A percentile compares a stretch with the other conserved stretches of the same genome.
Conservation (phyloP, 2,113 vertebrate genomes). For the Cephalopterus ornatus region DNA sequence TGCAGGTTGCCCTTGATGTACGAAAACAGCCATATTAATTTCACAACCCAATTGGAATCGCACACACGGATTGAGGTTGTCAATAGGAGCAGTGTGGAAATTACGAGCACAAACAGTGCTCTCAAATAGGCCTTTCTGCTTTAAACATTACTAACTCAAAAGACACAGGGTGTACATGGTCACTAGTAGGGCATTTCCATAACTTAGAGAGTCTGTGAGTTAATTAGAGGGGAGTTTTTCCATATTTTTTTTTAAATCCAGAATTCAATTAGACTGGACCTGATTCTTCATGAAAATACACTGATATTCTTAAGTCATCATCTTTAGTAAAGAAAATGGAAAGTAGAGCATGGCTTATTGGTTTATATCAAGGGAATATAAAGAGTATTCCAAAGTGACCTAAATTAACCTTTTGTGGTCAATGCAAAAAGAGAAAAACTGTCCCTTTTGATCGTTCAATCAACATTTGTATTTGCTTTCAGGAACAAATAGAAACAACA, state of each 20-base stretch:
- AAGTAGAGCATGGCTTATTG: neutral
- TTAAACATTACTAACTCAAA: neutral
- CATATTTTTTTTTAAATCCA: neutral
- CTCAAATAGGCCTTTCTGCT: neutral
- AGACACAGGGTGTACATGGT: neutral
- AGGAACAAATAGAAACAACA: neutral
- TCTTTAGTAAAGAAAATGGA: neutral
- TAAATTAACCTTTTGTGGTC: neutral
- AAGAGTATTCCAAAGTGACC: neutral
- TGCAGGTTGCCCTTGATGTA: constrained; percentile 36
- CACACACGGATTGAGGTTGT: constrained; percentile 25
- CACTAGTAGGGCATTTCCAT: neutral
- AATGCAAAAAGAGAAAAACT: neutral
- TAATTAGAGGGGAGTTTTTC: neutral
- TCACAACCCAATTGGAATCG: constrained; percentile 30
- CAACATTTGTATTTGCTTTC: neutral
- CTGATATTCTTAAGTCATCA: neutral
- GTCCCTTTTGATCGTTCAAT: neutral
- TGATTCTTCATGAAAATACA: neutral
- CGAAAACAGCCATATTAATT: constrained; percentile 49
- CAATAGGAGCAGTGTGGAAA: constrained; percentile 6
- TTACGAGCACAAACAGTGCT: neutral
- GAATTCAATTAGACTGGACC: neutral
- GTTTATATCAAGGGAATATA: neutral
- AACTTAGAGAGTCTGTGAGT: neutral